Evolutionary conservation across 2,888 invertebrate genomes (phyloP).

Genomic region (Nemapogon koenigi): DNA sequence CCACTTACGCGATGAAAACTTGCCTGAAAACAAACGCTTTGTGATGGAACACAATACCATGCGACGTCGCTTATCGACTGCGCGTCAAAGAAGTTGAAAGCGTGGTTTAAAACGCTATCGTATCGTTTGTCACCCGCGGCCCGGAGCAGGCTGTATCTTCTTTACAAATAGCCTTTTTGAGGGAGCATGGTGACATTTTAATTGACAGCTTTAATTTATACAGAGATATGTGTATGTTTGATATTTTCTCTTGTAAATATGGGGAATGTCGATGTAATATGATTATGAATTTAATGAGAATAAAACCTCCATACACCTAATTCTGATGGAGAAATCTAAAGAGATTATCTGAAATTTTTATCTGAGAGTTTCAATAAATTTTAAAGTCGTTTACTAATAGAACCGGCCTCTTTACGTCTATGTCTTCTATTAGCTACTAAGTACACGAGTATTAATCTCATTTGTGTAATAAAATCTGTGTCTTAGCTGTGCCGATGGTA

Average conservation of each 20-base stretch:
- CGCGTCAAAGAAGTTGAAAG: conserved; percentile 60
- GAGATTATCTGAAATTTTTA: too few species aligned
- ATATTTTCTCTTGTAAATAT: too few species aligned
- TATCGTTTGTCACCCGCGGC: conserved; percentile 55
- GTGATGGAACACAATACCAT: conserved; percentile 28
- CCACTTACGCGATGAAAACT: conserved; percentile 57
- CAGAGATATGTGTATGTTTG: too few species aligned
- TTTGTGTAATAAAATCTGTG: conserved; percentile 65
- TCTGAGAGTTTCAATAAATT: too few species aligned
- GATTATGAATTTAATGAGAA: too few species aligned
- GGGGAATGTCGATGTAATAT: too few species aligned
- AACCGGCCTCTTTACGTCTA: too few species aligned
- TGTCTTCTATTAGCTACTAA: too few species aligned
- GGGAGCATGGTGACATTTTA: conserved; percentile 20
- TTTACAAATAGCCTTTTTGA: conserved; percentile 53
- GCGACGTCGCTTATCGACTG: conserved; percentile 47
- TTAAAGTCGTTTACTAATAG: too few species aligned
- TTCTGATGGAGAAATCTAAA: too few species aligned
- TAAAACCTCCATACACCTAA: too few species aligned
- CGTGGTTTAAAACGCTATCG: conserved; percentile 52
- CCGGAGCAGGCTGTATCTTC: conserved; percentile 44
- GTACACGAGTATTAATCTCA: conserved; percentile 61
- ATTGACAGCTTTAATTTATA: not conserved
- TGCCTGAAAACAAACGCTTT: conserved; percentile 52
- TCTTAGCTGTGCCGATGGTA: conserved; percentile 49